Evolutionary conservation across 2,888 invertebrate species (phyloP), one percentile per base, ranked within the genome.

Genomic region (Ormia ochracea): DNA sequence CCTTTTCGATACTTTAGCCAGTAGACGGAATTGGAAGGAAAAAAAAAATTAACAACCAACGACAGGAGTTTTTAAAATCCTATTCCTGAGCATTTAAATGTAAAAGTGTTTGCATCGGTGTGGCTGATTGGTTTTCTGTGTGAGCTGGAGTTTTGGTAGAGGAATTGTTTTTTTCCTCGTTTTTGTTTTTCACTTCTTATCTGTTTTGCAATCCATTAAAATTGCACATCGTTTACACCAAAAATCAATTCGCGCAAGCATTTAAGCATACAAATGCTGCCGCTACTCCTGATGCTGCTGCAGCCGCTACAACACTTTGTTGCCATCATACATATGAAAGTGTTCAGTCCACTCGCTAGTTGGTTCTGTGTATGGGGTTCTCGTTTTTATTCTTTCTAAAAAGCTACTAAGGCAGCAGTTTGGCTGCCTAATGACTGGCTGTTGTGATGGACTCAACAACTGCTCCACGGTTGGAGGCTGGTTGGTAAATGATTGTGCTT

Each of bases 161-260:
- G 69, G 68, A 78, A 74, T 79, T 74, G 48, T 65, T 73, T 48
- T 21, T n/a, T 6, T 4, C 21, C 28, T 31, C 7, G n/a, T 38
- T 14, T 56, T 23, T 56, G 0, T 38, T 28, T 68, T 77, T 66
- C 73, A 78, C 56, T 81, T 84, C 89, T 88, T 88, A 88, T 88
- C 88, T 85, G 84, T 83, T 84, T 86, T 85, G 87, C 88, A 89
- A 88, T 88, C 88, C 88, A 88, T 88, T 88, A 88, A 88, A 88
- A 88, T 88, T 89, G 88, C 88, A 89, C 88, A 88, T 88, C 88
- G 88, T 88, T 88, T 88, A 88, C 88, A 88, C 88, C 88, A 87
- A 88, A 88, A 88, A 88, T 88, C 88, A 88, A 88, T 88, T 88
- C 88, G 86, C 88, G 84, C 86, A 88, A 88, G 88, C 87, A 88